phyloP scores from a whole-genome alignment of 1,140 invertebrate genomes.

The Drosophila parabipectinata region DNA sequence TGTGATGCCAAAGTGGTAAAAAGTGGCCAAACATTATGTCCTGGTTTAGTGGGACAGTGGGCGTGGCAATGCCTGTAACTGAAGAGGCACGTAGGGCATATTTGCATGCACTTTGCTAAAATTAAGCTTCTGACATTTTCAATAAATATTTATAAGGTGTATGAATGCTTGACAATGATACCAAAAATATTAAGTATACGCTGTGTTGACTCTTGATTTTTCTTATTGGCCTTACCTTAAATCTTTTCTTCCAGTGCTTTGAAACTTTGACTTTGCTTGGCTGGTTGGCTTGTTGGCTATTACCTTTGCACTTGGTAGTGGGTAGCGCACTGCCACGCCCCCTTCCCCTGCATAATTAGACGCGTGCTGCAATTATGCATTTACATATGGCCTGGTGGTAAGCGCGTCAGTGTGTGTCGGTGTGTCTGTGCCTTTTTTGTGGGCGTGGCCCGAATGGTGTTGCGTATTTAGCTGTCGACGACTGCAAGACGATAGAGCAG shows the following conservation, averaged over 20 bases:
- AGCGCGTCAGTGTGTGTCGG: conserved; percentile 27
- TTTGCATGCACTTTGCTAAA: not conserved
- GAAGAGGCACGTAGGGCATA: not conserved
- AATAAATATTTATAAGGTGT: not conserved
- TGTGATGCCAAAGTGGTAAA: conserved; percentile 39
- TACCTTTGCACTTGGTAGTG: conserved; percentile 16
- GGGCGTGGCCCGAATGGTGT: conserved; percentile 57
- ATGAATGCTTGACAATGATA: not conserved
- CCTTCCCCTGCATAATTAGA: conserved; percentile 66
- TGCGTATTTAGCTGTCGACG: conserved; percentile 53
- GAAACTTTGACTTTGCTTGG: conserved; percentile 10
- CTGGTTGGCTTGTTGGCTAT: not conserved
- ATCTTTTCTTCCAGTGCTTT: not conserved
- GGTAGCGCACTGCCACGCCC: conserved; percentile 10
- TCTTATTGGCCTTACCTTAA: not conserved
- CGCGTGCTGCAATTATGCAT: conserved; percentile 68
- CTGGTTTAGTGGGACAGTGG: conserved; percentile 18
- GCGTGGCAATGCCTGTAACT: conserved; percentile 20
- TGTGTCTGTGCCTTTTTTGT: conserved; percentile 35
- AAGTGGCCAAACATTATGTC: conserved; percentile 1
- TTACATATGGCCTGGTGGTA: conserved; percentile 20
- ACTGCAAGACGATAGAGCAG: conserved; percentile 17
- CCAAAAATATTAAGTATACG: not conserved
- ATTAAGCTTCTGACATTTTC: not conserved
- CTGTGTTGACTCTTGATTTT: not conserved